Base-by-base conservation (phyloP, 2,797 vertebrate genomes). In the Sebastiscus albofasciatus region DNA sequence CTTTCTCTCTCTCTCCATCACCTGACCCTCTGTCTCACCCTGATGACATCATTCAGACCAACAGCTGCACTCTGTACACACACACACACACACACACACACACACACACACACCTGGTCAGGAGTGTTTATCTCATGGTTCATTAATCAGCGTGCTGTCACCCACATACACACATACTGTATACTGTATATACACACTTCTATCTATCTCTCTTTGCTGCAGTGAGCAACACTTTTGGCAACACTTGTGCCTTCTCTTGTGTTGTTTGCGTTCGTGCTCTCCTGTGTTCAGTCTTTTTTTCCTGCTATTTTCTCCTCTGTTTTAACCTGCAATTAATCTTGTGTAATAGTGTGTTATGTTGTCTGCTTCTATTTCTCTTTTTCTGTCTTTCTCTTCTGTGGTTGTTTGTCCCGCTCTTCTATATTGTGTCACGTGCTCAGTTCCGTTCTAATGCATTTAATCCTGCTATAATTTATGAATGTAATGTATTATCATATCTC, bases 41-140 rank as follows among this genome's bases (percentile, higher is more conserved):
- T 56, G 72, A 86, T 90, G 87, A 92, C 77, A 86, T 92, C 84
- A 90, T 81, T 61, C 74, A 74, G 56, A 52, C 60, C 75, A 70
- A 67, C 87, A 91, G 88, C 89, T 90, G 87, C 78, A 27, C 11
- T 62, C 18, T 65, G 52, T 55, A 58, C 39, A 75, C 60, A 75
- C 75, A 62, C 66, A 59, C 77, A 67, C 54, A 59, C 78, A 56
- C 36, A 75, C 42, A 75, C 42, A 67, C 60, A 59, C 77, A 24
- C 42, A 36, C 69, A 62, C 70, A 73, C 36, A 61, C 75, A 84
- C 89, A 86, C 84, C 82, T 90, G 77, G 76, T 85, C 68, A 77
- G 80, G 55, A 67, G 77, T 83, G 89, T 90, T 87, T 88, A 91
- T 87, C 83, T 73, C 77, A 79, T 22, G 24, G 29, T 75, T 86